A percentile compares a stretch with the other conserved stretches of the same genome.
Evolutionary conservation across 2,888 invertebrate genomes (phyloP).

Genomic region (Lottia scabra): DNA sequence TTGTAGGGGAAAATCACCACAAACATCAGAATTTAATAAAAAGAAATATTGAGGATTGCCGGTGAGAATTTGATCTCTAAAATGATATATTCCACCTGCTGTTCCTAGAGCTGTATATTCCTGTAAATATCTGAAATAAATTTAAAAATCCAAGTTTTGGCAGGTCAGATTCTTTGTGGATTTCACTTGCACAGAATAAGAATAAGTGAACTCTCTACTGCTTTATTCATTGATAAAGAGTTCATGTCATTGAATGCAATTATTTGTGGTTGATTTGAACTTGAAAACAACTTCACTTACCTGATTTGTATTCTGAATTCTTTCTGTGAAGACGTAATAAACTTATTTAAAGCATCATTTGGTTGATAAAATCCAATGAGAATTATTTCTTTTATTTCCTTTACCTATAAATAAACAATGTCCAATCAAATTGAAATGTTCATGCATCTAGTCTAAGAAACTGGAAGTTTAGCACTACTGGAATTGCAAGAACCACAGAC

Average conservation of each 20-base stretch:
- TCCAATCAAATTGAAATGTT: no score
- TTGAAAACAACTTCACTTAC: no score
- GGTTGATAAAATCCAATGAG: slow-evolving; percentile 93
- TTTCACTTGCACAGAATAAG: no score
- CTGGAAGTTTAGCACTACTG: no score
- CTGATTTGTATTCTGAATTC: slow-evolving; percentile 85
- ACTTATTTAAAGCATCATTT: slow-evolving; percentile 82
- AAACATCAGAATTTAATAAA: slow-evolving; percentile 96
- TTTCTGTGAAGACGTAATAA: slow-evolving; percentile 87
- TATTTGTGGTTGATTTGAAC: no score
- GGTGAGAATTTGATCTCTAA: slow-evolving; percentile 92
- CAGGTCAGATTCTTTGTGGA: no score
- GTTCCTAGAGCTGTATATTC: slow-evolving; percentile 95
- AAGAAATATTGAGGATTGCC: slow-evolving; percentile 91
- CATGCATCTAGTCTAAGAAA: no score
- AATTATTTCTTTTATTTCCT: slow-evolving; percentile 88
- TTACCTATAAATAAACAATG: slow-evolving; percentile 72
- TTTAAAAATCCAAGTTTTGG: no score
- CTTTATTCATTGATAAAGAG: no score
- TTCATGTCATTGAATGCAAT: no score
- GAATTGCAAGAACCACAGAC: no score
- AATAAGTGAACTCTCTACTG: no score
- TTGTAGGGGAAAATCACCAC: slow-evolving; percentile 92
- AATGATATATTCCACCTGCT: slow-evolving; percentile 96
- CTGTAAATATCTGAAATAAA: slow-evolving; percentile 83